Conservation (phyloP, 2,888 invertebrate genomes). For the Apocheima hispidaria region DNA sequence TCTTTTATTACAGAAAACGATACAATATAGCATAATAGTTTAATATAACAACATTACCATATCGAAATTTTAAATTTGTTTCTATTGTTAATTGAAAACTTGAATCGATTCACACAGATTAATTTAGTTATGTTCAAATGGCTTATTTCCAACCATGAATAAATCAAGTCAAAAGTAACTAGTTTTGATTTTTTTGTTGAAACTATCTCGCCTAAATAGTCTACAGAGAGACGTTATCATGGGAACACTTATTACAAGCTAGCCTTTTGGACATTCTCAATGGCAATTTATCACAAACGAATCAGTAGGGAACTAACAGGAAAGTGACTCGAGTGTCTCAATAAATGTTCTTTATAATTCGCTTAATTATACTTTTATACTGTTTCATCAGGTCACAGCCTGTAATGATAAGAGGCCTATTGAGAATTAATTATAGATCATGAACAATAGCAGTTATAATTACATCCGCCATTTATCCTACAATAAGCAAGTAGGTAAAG, state of each 20-base stretch:
- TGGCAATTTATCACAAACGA: constrained; percentile 58
- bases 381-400: constrained; percentile 33
- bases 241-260: constrained; percentile 12
- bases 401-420: constrained; percentile 30
- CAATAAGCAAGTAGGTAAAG: neutral
- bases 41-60: constrained; percentile 81
- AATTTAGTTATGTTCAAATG: neutral
- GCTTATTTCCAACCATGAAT: neutral
- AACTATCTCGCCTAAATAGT: too few species aligned
- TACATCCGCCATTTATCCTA: constrained; percentile 5
- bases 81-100: constrained; percentile 60
- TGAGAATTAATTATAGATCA: constrained; percentile 21
- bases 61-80: constrained; percentile 61
- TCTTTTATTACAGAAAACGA: constrained; percentile 84
- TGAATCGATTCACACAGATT: constrained; percentile 10
- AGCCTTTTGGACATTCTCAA: constrained; percentile 53
- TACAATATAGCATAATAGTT: constrained; percentile 83
- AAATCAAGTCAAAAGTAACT: constrained; percentile 2
- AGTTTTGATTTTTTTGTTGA: neutral
- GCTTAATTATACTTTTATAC: constrained; percentile 34
- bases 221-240: constrained; percentile 1
- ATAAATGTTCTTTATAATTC: constrained; percentile 17
- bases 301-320: constrained; percentile 49
- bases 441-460: neutral
- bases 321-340: constrained; percentile 29